Conservation (phyloP, 2,888 invertebrate species). For the Diogma glabrata region DNA sequence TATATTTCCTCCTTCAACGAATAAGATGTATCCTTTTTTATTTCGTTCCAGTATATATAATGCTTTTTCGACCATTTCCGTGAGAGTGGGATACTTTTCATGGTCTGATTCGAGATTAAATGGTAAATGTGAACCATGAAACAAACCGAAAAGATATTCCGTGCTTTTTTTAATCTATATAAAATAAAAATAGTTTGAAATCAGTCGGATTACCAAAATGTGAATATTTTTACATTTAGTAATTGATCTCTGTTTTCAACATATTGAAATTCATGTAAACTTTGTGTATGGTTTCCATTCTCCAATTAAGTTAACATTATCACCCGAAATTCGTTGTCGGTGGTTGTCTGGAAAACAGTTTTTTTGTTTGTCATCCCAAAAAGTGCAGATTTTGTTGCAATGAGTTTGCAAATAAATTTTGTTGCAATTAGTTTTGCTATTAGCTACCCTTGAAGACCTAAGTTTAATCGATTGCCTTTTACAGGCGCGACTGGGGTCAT, state of each 20-base stretch:
- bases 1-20: conserved; percentile 64
- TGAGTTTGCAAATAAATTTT: no score
- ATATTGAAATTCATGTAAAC: conserved; percentile 38
- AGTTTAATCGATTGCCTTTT: no score
- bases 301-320: conserved; percentile 52
- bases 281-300: conserved; percentile 45
- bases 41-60: conserved; percentile 52
- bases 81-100: conserved; percentile 56
- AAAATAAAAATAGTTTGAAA: no score
- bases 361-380: no score
- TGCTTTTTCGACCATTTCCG: conserved; percentile 64
- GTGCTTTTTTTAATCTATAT: no score
- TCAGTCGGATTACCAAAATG: no score
- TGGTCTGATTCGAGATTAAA: conserved; percentile 42
- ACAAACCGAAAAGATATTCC: conserved; percentile 60
- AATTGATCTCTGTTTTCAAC: conserved; percentile 54
- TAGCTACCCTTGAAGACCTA: no score
- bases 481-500: no score
- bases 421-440: no score
- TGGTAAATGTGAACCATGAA: conserved; percentile 60
- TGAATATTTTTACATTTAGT: conserved; percentile 36
- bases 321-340: no score
- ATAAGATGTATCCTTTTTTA: conserved; percentile 58
- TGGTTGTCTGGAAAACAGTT: no score
- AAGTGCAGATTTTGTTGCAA: no score